phyloP scores from a whole-genome alignment of 2,113 vertebrate species.

The Steatornis caripensis region DNA sequence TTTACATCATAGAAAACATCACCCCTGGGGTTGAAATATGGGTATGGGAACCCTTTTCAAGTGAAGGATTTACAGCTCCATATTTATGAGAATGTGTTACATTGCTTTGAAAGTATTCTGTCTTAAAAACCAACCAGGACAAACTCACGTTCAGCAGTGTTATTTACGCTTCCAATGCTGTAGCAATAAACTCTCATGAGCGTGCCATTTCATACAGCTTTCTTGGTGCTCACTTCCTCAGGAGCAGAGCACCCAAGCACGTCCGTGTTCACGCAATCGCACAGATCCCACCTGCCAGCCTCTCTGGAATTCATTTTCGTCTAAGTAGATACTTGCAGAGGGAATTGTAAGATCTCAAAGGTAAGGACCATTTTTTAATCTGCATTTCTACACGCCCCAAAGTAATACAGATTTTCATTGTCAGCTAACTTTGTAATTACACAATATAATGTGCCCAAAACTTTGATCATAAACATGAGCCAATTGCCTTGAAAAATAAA shows the following conservation, averaged over 20 bases:
- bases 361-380: background rate
- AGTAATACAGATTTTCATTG: background rate
- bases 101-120: background rate
- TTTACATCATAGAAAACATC: conserved; percentile 8
- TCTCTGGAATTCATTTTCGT: background rate
- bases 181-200: background rate
- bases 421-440: background rate
- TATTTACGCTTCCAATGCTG: background rate
- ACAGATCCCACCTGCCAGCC: background rate
- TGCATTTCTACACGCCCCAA: background rate
- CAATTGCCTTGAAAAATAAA: background rate
- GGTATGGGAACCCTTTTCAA: background rate
- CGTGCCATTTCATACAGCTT: background rate
- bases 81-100: conserved; percentile 16
- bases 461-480: background rate
- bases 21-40: background rate
- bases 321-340: background rate
- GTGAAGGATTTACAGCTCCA: background rate
- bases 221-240: background rate
- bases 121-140: background rate
- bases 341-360: background rate
- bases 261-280: accelerated
- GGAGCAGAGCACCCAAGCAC: background rate
- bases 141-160: background rate
- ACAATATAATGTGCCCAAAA: background rate